A percentile compares a stretch with the other conserved stretches of the same genome.
These are phyloP conservation scores for honey bee (Apis mellifera) DNA, from an alignment of 1,140 invertebrate genomes.

Conservation along the genomic window Amel_HAv3.1 CM009940.2:2361501-2362000, in stretches of 20 bases:
- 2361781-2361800: constrained; percentile 43
- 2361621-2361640: background rate
- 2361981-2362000: too few species aligned
- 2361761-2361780: constrained; percentile 35
- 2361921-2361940: too few species aligned
- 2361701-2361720: background rate
- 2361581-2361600: constrained; percentile 33
- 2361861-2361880: background rate
- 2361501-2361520: constrained; percentile 60
- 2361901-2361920: background rate
- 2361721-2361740: background rate
- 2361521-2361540: constrained; percentile 60
- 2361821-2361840: constrained; percentile 19
- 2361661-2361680: constrained; percentile 19
- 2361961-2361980: too few species aligned
- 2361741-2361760: constrained; percentile 13
- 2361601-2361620: background rate
- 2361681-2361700: background rate
- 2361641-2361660: background rate
- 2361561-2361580: constrained; percentile 53
- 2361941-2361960: too few species aligned
- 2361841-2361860: background rate
- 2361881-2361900: constrained; percentile 8
- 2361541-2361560: constrained; percentile 45
- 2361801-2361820: background rate